Evolutionary conservation across 23 tunicate species (phyloP).

Genomic region (Ascidia mentula): DNA sequence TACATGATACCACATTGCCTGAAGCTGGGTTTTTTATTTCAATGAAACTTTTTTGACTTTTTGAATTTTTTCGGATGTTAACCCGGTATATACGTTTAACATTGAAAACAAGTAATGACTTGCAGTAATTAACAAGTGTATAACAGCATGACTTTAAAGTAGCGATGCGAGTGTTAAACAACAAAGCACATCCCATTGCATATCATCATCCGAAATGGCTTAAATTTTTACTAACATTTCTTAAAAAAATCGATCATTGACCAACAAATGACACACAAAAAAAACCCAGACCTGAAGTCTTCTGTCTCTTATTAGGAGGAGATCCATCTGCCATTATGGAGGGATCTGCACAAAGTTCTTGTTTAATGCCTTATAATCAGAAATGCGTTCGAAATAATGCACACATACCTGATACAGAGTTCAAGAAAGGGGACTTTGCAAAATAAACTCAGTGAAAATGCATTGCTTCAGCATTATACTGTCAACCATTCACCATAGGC

Average conservation of each 20-base stretch:
- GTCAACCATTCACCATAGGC: constrained; percentile 9
- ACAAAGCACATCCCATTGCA: neutral
- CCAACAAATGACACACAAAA: neutral
- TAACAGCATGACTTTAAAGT: too few species aligned
- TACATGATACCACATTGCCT: too few species aligned
- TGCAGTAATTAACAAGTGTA: too few species aligned
- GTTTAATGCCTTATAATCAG: neutral
- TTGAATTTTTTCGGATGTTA: too few species aligned
- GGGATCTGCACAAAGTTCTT: neutral
- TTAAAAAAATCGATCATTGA: neutral
- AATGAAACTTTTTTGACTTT: too few species aligned
- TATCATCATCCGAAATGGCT: neutral
- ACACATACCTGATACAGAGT: neutral
- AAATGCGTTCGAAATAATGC: neutral
- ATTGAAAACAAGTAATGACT: too few species aligned
- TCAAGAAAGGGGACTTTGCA: constrained; percentile 10
- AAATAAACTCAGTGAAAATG: neutral
- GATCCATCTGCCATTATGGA: constrained; percentile 81
- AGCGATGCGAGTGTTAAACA: too few species aligned
- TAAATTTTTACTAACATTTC: neutral
- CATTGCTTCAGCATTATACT: constrained; percentile 8
- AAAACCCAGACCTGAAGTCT: constrained; percentile 58
- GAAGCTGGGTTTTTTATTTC: too few species aligned
- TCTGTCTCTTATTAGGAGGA: constrained; percentile 70
- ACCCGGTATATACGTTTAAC: too few species aligned